Conservation (phyloP, 2,797 vertebrate genomes). For the Myotis findleyi region DNA sequence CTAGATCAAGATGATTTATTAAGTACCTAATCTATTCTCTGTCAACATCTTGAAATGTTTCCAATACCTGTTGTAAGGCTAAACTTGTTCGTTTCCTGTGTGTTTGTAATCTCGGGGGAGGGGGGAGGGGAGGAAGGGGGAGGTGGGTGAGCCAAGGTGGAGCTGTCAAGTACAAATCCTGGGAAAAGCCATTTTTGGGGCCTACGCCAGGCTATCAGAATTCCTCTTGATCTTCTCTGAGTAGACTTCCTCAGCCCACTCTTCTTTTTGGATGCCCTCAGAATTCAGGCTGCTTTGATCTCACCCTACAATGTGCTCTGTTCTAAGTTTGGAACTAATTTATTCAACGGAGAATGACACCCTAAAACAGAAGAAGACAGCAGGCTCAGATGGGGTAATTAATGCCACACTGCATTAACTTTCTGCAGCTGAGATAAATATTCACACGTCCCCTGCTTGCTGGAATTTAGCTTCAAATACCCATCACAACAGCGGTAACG, state of each 20-base stretch:
- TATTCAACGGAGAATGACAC: constrained; percentile 85
- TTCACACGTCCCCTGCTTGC: constrained; percentile 75
- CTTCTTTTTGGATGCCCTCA: constrained; percentile 43
- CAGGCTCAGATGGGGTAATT: constrained; percentile 85
- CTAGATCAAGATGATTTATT: background rate
- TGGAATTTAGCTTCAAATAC: constrained; percentile 80
- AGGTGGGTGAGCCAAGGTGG: background rate
- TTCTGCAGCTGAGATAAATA: constrained; percentile 84
- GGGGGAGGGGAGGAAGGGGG: accelerated
- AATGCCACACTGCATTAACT: constrained; percentile 85
- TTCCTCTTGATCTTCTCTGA: background rate
- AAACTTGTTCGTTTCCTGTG: background rate
- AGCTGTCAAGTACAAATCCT: background rate
- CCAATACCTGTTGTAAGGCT: background rate
- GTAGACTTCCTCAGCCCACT: background rate
- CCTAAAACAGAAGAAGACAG: constrained; percentile 84
- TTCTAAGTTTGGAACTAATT: constrained; percentile 83
- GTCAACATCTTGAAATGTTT: background rate
- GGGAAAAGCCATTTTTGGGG: background rate
- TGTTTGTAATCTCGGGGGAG: background rate
- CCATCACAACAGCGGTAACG: constrained; percentile 74
- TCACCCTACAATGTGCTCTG: constrained; percentile 72
- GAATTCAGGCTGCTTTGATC: constrained; percentile 72
- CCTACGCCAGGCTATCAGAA: background rate
- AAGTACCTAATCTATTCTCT: constrained; percentile 5